Evolutionary conservation across 2,113 vertebrate species (phyloP), one percentile per base, ranked within the genome.

Genomic region (Ginglymostoma cirratum): DNA sequence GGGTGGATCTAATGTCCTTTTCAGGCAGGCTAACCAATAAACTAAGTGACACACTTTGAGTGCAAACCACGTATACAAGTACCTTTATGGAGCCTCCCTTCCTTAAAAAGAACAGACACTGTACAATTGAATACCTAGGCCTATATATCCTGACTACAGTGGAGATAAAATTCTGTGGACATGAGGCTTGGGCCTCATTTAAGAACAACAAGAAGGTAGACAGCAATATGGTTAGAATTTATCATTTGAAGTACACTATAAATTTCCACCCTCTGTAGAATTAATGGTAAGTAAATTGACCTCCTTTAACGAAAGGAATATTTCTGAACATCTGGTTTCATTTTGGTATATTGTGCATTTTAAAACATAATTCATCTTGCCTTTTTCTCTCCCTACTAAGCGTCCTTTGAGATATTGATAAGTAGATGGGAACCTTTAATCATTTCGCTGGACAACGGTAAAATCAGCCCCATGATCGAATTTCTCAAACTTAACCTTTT

Each of bases 341-440:
- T 48, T 95, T 95, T 95, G 45, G 94, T 30, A 72, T 30, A 70
- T 3, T 72, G 67, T 95, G 72, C 24, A 72, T 72, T 72, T 76
- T 95, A 95, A 72, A 95, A 72, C 27, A 76, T 34, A 95, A 95
- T 95, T 95, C 69, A 95, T 95, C 94, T 95, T 95, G 27, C 69
- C 69, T 17, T 34, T 48, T n/a, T 69, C 27, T 48, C 67, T 17
- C 69, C 72, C 27, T 5, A 76, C 45, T 52, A 67, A 95, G 15
- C 45, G 52, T 45, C 94, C 27, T 95, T 72, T 45, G 21, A 69
- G 70, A 66, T 30, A 76, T 95, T 93, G 61, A 61, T 38, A 66
- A 93, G 61, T 66, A 93, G 61, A 38, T 67, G 23, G 61, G 65
- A 38, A 52, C 1, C 61, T 61, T 66, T 14, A 38, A 66, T 92